Conservation (phyloP, 2,113 vertebrate genomes). For the Zosterops japonicus region DNA sequence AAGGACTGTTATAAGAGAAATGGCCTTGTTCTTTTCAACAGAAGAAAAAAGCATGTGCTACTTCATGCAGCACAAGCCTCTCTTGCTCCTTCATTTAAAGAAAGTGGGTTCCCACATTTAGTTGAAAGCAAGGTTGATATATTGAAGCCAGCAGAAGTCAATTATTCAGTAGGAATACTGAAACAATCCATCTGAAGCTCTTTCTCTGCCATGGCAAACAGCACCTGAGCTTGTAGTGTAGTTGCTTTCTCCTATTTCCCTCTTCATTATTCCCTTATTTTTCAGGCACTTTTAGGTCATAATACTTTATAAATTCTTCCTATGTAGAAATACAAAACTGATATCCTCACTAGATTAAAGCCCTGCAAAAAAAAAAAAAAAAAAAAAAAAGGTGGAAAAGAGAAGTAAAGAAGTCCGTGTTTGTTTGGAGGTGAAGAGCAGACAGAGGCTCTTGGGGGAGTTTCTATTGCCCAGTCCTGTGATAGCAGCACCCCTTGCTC, state of each 20-base stretch:
- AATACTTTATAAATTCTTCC: background rate
- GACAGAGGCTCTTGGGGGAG: background rate
- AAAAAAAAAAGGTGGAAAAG: background rate
- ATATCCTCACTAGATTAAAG: background rate
- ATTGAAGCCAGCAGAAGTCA: background rate
- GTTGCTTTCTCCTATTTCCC: background rate
- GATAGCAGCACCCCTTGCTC: background rate
- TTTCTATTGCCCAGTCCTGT: background rate
- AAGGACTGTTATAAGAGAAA: background rate
- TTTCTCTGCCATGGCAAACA: background rate
- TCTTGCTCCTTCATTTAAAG: background rate
- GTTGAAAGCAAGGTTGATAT: background rate
- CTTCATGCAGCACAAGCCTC: background rate
- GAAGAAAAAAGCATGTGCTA: background rate
- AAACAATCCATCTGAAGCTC: background rate
- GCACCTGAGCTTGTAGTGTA: background rate
- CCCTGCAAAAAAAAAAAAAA: background rate
- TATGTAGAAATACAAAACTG: background rate
- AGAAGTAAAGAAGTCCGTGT: background rate
- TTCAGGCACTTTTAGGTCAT: background rate
- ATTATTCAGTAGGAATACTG: background rate
- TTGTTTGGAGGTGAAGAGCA: background rate
- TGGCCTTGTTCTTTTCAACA: background rate
- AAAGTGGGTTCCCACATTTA: background rate
- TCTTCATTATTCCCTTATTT: background rate